phyloP scores from a whole-genome alignment of 2,797 vertebrate species.

The Acipenser transmontanus region DNA sequence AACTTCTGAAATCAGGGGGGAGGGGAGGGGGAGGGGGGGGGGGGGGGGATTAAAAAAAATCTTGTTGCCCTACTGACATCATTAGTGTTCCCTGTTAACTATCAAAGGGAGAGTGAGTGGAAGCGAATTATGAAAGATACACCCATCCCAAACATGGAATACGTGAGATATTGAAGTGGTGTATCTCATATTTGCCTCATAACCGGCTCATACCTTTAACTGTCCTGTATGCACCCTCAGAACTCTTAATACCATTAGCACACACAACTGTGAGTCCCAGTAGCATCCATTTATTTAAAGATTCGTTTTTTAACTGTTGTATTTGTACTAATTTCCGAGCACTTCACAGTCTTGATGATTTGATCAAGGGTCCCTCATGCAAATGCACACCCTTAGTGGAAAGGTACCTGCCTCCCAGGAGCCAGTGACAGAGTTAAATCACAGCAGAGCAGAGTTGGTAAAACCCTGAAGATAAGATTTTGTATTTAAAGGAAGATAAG shows the following conservation, averaged over 20 bases:
- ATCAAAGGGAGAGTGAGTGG: slow-evolving; percentile 29
- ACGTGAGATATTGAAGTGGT: no score
- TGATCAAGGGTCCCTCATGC: slow-evolving; percentile 19
- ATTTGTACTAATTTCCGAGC: background rate
- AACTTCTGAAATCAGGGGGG: slow-evolving; percentile 45
- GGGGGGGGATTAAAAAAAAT: slow-evolving; percentile 16
- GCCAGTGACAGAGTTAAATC: background rate
- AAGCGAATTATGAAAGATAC: slow-evolving; percentile 29
- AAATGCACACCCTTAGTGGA: slow-evolving; percentile 10
- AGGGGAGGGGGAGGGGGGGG: slow-evolving; percentile 21
- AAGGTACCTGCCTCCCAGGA: slow-evolving; percentile 7
- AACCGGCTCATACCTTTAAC: no score
- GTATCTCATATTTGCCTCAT: no score
- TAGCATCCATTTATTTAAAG: no score
- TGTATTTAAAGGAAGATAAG: slow-evolving; percentile 16
- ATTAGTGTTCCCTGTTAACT: slow-evolving; percentile 52
- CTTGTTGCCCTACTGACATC: slow-evolving; percentile 33
- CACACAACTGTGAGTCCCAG: no score
- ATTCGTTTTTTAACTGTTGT: background rate
- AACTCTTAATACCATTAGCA: no score
- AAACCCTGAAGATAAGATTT: slow-evolving; percentile 17
- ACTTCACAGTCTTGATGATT: slow-evolving; percentile 10
- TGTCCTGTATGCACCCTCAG: no score
- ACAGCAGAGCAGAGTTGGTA: slow-evolving; percentile 2
- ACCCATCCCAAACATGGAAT: slow-evolving; percentile 4